phyloP scores from a whole-genome alignment of 2,113 vertebrate genomes.

The Pteruthius melanotis region DNA sequence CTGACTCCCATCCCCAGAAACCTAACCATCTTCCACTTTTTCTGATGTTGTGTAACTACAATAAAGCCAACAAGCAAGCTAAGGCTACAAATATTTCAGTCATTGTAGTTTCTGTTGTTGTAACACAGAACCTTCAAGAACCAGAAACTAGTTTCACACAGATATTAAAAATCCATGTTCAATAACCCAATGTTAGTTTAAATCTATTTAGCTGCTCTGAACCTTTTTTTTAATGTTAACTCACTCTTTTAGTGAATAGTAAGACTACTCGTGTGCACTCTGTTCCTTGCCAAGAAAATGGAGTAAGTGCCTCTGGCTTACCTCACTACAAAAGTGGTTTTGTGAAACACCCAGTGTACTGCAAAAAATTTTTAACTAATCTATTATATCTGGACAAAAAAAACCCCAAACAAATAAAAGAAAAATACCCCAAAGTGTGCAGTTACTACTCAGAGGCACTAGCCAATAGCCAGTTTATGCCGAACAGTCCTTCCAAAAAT shows the following conservation, averaged over 20 bases:
- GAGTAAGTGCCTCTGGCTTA: not conserved
- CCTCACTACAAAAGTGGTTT: not conserved
- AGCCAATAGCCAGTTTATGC: not conserved
- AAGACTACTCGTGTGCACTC: not conserved
- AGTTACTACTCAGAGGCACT: not conserved
- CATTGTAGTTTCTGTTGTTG: not conserved
- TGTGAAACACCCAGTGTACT: not conserved
- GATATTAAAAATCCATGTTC: not conserved
- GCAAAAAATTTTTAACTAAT: not conserved
- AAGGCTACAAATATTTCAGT: not conserved
- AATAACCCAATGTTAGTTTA: not conserved
- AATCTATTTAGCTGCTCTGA: not conserved
- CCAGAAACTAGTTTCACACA: not conserved
- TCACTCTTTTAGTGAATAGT: not conserved
- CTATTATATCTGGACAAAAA: not conserved
- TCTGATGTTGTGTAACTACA: not conserved
- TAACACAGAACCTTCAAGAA: not conserved
- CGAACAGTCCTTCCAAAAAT: not conserved
- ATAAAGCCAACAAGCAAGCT: not conserved
- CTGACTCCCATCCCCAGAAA: not conserved
- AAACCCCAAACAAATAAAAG: not conserved
- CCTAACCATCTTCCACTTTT: not conserved
- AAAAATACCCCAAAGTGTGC: not conserved
- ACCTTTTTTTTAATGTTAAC: not conserved
- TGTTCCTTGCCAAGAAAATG: not conserved